Evolutionary conservation across 2,888 invertebrate genomes (phyloP).

Genomic region (Onchidella celtica): DNA sequence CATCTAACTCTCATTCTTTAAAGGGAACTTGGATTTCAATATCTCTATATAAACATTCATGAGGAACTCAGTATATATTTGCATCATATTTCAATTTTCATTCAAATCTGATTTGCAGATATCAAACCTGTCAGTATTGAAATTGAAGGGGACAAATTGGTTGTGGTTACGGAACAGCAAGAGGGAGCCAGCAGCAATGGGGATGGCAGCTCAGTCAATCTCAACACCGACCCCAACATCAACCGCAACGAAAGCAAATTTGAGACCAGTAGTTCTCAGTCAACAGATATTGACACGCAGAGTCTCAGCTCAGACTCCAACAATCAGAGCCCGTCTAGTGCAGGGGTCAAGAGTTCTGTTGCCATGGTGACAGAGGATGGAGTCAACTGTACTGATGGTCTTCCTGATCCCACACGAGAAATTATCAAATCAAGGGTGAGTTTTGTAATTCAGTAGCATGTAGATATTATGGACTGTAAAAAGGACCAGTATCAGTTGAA

Average conservation of each 20-base stretch:
- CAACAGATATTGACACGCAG: slow-evolving; percentile 65
- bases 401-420: slow-evolving; percentile 21
- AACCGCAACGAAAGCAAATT: slow-evolving; percentile 68
- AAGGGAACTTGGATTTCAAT: too few species aligned
- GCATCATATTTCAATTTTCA: background rate
- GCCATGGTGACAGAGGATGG: slow-evolving; percentile 21
- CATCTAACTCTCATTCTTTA: too few species aligned
- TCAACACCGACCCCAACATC: slow-evolving; percentile 59
- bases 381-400: slow-evolving; percentile 29
- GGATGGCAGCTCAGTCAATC: background rate
- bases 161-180: slow-evolving; percentile 75
- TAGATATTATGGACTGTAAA: too few species aligned
- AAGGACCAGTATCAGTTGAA: too few species aligned
- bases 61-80: too few species aligned
- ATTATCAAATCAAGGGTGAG: slow-evolving; percentile 29
- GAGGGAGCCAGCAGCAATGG: slow-evolving; percentile 40
- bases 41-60: too few species aligned
- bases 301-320: slow-evolving; percentile 71
- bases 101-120: background rate
- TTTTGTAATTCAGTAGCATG: background rate
- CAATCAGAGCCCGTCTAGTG: slow-evolving; percentile 62
- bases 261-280: slow-evolving; percentile 67
- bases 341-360: background rate
- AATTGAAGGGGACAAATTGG: slow-evolving; percentile 80
- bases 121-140: slow-evolving; percentile 75